Evolutionary conservation across 92 coral and sea anemone species (phyloP), one percentile per base, ranked within the genome.

Genomic region (Zoanthus sociatus): DNA sequence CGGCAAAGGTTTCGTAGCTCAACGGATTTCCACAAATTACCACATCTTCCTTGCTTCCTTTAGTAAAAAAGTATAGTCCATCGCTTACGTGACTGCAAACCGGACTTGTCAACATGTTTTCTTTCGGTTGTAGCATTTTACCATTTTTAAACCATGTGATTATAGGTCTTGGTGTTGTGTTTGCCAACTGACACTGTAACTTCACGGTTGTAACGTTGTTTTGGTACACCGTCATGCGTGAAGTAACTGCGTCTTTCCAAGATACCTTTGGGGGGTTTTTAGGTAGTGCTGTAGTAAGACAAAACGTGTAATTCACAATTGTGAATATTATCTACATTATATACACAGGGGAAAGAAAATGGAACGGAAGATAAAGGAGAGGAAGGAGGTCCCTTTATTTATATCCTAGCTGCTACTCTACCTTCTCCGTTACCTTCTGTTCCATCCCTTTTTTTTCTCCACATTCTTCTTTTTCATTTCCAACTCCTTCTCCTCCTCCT

Each of bases 91-190:
- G 47, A 7, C 45, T 20, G 18, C 84, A 79, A 26, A 18, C 30
- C 30, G 54, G 73, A 79, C 42, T 47, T 20, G 20, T 15, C 20
- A 54, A 6, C 45, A 51, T 10, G 12, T 77, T 54, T 33, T 54
- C 67, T 20, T 53, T 77, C 11, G 82, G 82, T 46, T 77, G 82
- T 14, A 77, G 4, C 3, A 42, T 37, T 26, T 77, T 54, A 4
- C 84, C 73, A 21, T 79, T 21, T 47, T 11, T 79, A 13, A 79
- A 63, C 84, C 84, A 79, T 42, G 47, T 56, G 33, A 79, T 56
- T 73, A n/a, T 68, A 45, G 73, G 73, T 44, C n/a, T 44, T 21
- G 84, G 37, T 33, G 55, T 44, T 4, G 14, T 18, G 11, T 15
- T 20, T 42, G 2, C 58, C 60, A 79, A 33, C 20, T 0, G 58